Evolutionary conservation across 35 echinoderm and acorn worm species (phyloP), one percentile per base, ranked within the genome.

Genomic region (Ophioderma brevispina): DNA sequence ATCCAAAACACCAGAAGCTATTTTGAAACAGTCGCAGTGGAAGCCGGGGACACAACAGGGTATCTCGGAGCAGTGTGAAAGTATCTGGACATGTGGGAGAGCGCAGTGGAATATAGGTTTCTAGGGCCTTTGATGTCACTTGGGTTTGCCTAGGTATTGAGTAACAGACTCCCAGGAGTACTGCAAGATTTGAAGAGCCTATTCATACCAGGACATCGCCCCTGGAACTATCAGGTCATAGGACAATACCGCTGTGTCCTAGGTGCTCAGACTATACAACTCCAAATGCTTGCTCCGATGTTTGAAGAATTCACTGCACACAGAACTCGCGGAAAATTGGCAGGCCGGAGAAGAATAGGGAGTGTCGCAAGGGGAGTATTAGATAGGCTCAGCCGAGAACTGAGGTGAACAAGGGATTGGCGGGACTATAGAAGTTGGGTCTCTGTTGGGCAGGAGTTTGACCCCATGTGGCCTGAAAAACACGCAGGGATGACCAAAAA

Each of bases 381-480:
- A 70, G n/a, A 30, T 70, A 25, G 59, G 59, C 59, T 70, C 59
- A 70, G 59, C 23, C 10, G 15, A 30, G 59, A 25, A 2, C 28
- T 70, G 59, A 25, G 28, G 5, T 25, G 59, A 70, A 70, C 59
- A 13, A 70, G 59, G 23, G 59, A 70, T 2, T 70, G 59, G n/a
- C 4, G 41, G 59, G 1, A 70, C 15, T 70, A 70, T 70, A 4
- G 59, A 70, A 70, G 6, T 2, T 25, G 15, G 17, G 10, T 25
- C n/a, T 25, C 10, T 3, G 5, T 70, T 8, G 28, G 59, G 2
- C 23, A 70, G 59, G 59, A 13, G 15, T 70, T 70, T 70, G 59
- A 70, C 59, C 59, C 59, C 41, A 25, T 2, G 59, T 70, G 59
- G 59, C 59, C 23, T 70, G 49, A 19, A 85, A 85, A 85, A 85